Evolutionary conservation across 2,113 vertebrate genomes (phyloP), one percentile per base, ranked within the genome.

Genomic region (Menidia beryllina): DNA sequence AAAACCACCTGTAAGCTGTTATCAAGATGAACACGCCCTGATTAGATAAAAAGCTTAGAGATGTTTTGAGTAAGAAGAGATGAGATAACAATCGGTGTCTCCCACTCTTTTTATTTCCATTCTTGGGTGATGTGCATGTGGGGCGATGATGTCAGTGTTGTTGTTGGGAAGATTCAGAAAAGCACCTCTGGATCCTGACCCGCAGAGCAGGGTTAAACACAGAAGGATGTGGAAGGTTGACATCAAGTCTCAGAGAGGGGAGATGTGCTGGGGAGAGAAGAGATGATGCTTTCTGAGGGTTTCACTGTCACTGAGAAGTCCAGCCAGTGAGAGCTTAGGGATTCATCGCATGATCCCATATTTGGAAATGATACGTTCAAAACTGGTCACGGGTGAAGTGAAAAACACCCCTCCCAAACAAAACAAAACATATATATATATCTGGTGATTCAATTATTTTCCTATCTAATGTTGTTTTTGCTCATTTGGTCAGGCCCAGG

Each of bases 401-500:
- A 43, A 43, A 43, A 43, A 43, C 39, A 17, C 34, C 10, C 10
- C 34, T 10, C 9, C 9, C 38, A 8, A 39, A 39, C 7, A 39
- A 39, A 39, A 39, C n/a, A n/a, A 36, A 36, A 36, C 11, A 36
- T 36, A 36, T 36, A 36, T 36, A 11, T 11, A 36, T 36, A 39
- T 64, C n/a, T 51, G 3, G 24, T 53, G 12, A 0, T 53, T 15
- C 6, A 49, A 51, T 20, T n/a, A 12, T 30, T n/a, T 63, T 23
- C 3, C 0, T 19, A 36, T 17, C 19, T 25, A 21, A 9, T 39
- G 10, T 56, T 21, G 4, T 0, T 5, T 14, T 45, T 14, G 10
- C 8, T 50, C 5, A 24, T 8, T 47, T n/a, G 2, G 0, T 23
- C 89, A 99, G 98, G 88, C 95, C 97, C 75, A 94, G 97, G 68